These are phyloP conservation scores for Sus cebifrons DNA, from an alignment of 2,797 vertebrate genomes.

Conservation along the genomic window DNA sequence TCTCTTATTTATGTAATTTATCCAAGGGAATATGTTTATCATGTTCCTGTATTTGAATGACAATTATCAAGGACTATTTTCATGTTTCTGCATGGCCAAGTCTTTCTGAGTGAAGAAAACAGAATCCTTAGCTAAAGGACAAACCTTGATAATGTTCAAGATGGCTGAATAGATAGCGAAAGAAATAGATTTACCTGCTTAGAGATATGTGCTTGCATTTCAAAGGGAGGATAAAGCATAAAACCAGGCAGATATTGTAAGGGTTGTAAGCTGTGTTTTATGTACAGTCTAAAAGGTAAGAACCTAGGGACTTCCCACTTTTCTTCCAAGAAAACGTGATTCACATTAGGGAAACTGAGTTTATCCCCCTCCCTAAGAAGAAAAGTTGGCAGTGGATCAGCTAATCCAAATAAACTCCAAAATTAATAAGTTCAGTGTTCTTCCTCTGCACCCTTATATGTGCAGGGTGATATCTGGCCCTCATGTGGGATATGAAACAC, in stretches of 20 bases:
- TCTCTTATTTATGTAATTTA: not conserved
- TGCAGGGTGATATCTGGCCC: not conserved
- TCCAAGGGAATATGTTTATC: not conserved
- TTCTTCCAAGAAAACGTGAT: not conserved
- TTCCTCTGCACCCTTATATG: too few species aligned
- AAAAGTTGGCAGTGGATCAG: not conserved
- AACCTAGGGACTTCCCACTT: not conserved
- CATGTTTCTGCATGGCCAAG: not conserved
- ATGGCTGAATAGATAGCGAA: not conserved
- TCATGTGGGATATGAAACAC: not conserved
- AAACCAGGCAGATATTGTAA: not conserved
- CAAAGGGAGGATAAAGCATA: not conserved
- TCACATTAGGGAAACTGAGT: not conserved
- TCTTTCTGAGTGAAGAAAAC: not conserved
- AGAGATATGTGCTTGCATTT: not conserved
- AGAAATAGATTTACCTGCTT: not conserved
- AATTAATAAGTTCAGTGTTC: not conserved
- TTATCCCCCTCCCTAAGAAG: not conserved
- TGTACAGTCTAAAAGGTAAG: not conserved
- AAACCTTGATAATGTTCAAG: not conserved
- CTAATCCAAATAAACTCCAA: not conserved
- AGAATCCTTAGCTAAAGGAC: not conserved
- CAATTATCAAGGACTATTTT: not conserved
- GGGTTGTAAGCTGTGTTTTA: not conserved
- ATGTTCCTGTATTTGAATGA: not conserved